Evolutionary conservation across 2,888 invertebrate species (phyloP).

Genomic region (Microdon myrmicae): DNA sequence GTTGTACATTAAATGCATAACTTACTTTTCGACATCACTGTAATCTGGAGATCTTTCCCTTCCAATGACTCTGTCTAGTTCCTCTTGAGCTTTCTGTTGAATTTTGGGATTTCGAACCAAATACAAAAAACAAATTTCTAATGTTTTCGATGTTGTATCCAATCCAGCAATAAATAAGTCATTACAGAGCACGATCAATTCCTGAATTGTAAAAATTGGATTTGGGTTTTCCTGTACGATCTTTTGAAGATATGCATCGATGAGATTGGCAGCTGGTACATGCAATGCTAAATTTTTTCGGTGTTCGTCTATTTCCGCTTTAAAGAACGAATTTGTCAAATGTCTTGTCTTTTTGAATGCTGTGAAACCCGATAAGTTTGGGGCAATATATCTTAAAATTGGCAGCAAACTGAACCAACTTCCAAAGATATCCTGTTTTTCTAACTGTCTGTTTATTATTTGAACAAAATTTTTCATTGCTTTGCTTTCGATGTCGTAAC

Average conservation of each 20-base stretch:
- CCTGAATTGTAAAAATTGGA: conserved; percentile 74
- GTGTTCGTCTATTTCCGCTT: conserved; percentile 77
- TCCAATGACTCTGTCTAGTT: conserved; percentile 81
- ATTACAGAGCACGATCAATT: conserved; percentile 81
- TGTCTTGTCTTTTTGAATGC: conserved; percentile 77
- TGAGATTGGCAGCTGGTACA: conserved; percentile 77
- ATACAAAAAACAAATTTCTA: conserved; percentile 81
- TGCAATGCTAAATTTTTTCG: conserved; percentile 71
- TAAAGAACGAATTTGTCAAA: conserved; percentile 78
- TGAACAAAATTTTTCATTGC: conserved; percentile 75
- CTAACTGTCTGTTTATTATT: conserved; percentile 76
- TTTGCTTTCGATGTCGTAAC: conserved; percentile 77
- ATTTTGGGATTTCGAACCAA: conserved; percentile 78
- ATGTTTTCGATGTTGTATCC: conserved; percentile 83
- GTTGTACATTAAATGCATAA: conserved; percentile 19
- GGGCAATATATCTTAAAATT: conserved; percentile 75
- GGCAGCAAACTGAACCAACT: conserved; percentile 84
- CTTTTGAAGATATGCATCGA: conserved; percentile 81
- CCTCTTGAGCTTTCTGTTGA: conserved; percentile 79
- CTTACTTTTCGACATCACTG: conserved; percentile 77
- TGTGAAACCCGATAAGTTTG: conserved; percentile 80
- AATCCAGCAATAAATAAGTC: conserved; percentile 89
- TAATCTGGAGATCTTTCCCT: conserved; percentile 74
- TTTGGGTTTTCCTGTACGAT: conserved; percentile 72
- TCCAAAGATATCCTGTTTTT: conserved; percentile 83